phyloP scores from a whole-genome alignment of 2,113 vertebrate genomes.

The Oryzias melastigma region DNA sequence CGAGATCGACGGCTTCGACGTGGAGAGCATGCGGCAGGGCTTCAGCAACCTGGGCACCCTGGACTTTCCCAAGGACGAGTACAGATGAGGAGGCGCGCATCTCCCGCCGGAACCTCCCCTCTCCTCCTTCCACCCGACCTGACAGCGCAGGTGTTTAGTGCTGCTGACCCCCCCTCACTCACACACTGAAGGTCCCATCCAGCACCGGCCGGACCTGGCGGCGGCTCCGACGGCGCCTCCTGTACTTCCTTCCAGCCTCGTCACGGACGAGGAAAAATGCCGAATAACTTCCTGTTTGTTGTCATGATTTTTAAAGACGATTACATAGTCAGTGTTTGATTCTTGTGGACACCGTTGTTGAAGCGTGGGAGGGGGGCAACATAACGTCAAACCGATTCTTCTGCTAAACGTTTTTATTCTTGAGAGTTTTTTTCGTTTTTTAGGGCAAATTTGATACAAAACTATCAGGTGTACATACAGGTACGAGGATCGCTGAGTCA shows the following conservation, averaged over 20 bases:
- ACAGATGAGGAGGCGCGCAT: constrained; percentile 87
- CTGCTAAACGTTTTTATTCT: constrained; percentile 89
- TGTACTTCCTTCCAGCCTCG: constrained; percentile 40
- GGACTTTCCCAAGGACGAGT: constrained; percentile 98
- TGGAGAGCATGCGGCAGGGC: constrained; percentile 96
- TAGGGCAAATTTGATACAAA: constrained; percentile 87
- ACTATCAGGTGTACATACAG: constrained; percentile 87
- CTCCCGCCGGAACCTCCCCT: constrained; percentile 17
- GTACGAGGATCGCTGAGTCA: constrained; percentile 58
- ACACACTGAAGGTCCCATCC: constrained; percentile 22
- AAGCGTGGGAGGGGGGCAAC: constrained; percentile 52
- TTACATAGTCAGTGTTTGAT: constrained; percentile 85
- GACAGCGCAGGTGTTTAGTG: constrained; percentile 74
- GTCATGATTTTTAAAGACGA: constrained; percentile 76
- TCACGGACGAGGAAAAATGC: constrained; percentile 77
- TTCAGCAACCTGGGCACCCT: constrained; percentile 91
- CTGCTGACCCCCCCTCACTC: constrained; percentile 72
- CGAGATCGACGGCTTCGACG: constrained; percentile 92
- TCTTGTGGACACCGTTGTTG: constrained; percentile 81
- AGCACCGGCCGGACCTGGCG: constrained; percentile 64
- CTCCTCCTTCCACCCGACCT: constrained; percentile 25
- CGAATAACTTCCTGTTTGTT: constrained; percentile 81
- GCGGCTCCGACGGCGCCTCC: constrained; percentile 43
- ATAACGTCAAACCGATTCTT: constrained; percentile 54
- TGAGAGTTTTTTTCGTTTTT: constrained; percentile 88